Evolutionary conservation across 2,113 vertebrate species (phyloP), one percentile per base, ranked within the genome.

Genomic region (Silurus meridionalis): DNA sequence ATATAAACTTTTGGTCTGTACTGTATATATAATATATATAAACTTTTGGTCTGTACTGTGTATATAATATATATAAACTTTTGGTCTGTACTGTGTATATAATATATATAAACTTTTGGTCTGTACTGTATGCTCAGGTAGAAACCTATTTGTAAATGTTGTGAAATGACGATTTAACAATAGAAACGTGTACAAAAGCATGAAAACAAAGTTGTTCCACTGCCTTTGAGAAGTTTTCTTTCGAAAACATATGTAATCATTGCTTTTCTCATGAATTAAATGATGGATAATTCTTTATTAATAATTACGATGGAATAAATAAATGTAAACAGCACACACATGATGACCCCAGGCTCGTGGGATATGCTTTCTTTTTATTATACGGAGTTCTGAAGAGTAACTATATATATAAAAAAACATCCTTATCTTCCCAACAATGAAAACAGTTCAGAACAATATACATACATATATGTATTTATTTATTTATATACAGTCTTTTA

Each of bases 401-500:
- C 91, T 87, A 90, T 60, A n/a, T 57, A 64, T 10, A 66, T 87
- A 92, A 86, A 93, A 92, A 90, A 85, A 90, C 78, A 92, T 87
- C 88, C 86, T 78, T 85, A 91, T 82, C 58, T 91, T 88, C 91
- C 83, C 88, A 85, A 90, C 83, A 83, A 81, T 83, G 79, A 66
- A 63, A 90, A 87, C 63, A 92, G 83, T 85, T 91, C 91, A 89
- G 84, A 93, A 92, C 94, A 95, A 92, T 89, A 80, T 91, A 96
- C 87, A 93, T 79, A 87, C 83, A 88, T 50, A 60, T 83, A 79
- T 60, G 28, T 78, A 28, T 55, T 17, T 28, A 57, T 10, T 4
- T 15, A 17, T 74, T 95, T 95, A 94, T 96, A 97, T 95, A 97
- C 92, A 92, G 90, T 67, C 87, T 86, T 91, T 53, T 87, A 86